A percentile compares a stretch with the other conserved stretches of the same genome.
Conservation (phyloP, 2,797 vertebrate genomes). For the Discoglossus pictus region DNA sequence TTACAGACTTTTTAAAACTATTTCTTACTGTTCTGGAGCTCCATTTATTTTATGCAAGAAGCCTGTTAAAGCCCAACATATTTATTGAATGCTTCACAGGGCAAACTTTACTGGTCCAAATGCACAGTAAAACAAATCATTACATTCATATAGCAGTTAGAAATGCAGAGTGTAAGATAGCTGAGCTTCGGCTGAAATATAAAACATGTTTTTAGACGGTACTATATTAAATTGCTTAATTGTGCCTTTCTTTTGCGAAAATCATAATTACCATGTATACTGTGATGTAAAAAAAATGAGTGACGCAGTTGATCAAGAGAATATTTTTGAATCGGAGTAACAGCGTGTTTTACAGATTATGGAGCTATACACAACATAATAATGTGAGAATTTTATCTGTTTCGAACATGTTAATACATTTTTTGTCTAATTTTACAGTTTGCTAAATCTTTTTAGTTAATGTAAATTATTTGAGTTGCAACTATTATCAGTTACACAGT, state of each 20-base stretch:
- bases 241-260: constrained; percentile 78
- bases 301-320: background rate
- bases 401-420: background rate
- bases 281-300: constrained; percentile 67
- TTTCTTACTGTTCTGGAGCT: constrained; percentile 50
- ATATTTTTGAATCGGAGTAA: background rate
- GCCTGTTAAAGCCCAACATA: constrained; percentile 52
- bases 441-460: no score
- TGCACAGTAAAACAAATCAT: constrained; percentile 50
- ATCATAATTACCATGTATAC: constrained; percentile 70
- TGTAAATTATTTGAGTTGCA: no score
- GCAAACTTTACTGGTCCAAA: constrained; percentile 68
- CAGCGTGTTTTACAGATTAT: no score
- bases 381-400: no score
- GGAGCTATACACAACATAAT: no score
- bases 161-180: constrained; percentile 57
- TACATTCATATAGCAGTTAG: constrained; percentile 49
- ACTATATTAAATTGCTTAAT: constrained; percentile 71
- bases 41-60: constrained; percentile 43
- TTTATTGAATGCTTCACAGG: constrained; percentile 57
- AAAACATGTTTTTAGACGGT: constrained; percentile 59
- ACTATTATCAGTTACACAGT: no score
- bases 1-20: constrained; percentile 51
- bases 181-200: constrained; percentile 51
- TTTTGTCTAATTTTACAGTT: background rate